Evolutionary conservation across 2,113 vertebrate genomes (phyloP), one percentile per base, ranked within the genome.

Genomic region (Tilapia sparmanii): DNA sequence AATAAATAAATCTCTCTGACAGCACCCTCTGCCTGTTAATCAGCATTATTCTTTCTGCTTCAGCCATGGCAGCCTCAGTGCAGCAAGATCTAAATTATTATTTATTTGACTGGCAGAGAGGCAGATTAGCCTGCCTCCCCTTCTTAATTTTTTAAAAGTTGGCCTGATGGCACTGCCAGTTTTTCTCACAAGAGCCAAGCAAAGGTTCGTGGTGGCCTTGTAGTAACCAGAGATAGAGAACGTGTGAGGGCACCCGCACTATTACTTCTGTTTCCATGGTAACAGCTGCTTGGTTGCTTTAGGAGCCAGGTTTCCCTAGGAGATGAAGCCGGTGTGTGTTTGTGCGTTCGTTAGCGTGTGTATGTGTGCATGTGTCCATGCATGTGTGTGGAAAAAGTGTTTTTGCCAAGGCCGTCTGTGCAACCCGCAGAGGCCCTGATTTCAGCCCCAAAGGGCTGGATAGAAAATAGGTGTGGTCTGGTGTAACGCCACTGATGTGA

Each of bases 191-290:
- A 63, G n/a, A 52, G 52, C 45, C 2, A 35, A 86, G 91, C 78
- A 93, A 89, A 90, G 87, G 85, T 83, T 26, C 66, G 50, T 61
- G 73, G 61, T 68, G 85, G 88, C 86, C 92, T 85, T 55, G 73
- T 91, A 61, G 79, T 86, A 90, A 87, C 85, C 45, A 87, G 78
- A 90, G 84, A 89, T 15, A 54, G 82, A 83, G 84, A 59, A 71
- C 84, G 83, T 82, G 86, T 91, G 91, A 87, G 90, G 89, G 88
- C 92, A 88, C 89, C 68, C 22, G 50, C 53, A 79, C 80, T 89
- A 95, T 95, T 96, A 96, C 93, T 95, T 95, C 94, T 95, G 96
- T 97, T 97, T 95, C 96, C 90, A 96, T 96, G 95, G 96, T 93
- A 96, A 97, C 96, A 91, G 94, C 94, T 95, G 93, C 93, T 96